Evolutionary conservation across 1,140 invertebrate species (phyloP), one percentile per base, ranked within the genome.

Genomic region (Eubasilissa regina): DNA sequence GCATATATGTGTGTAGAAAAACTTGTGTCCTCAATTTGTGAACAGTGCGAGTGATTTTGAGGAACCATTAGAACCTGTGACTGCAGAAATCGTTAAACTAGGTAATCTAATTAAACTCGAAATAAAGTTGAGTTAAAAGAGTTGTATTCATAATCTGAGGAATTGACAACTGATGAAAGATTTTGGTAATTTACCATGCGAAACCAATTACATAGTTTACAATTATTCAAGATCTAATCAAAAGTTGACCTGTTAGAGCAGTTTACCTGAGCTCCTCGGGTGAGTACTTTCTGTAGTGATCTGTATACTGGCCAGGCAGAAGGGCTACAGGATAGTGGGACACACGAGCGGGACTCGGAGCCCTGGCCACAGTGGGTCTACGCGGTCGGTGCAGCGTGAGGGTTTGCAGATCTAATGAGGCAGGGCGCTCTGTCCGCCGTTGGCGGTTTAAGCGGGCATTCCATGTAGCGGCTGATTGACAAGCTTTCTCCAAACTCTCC

Each of bases 261-360:
- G 3, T 35, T 1, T 64, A 96, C 93, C 91, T 90, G 79, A 93
- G 87, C 83, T 93, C 91, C 0, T 91, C 88, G 15, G 92, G 88
- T 25, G 90, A 90, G 77, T 93, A 92, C 64, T 89, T 84, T 19
- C 93, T 91, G 87, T 95, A 98, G 87, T 92, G 92, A 87, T 98
- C 96, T 79, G 95, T 94, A 88, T 94, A 99, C 88, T 99, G 98
- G 75, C 97, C 97, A 19, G 97, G 96, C 81, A 99, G 93, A 62
- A 99, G 88, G 45, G 97, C 92, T 35, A 98, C 92, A 17, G 98
- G 97, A 90, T 98, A 99, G 87, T 94, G 89, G 75, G 80, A 82
- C 66, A 72, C 92, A 92, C 85, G 94, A 91, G 79, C 94, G 84
- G 89, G 95, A 91, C 85, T 93, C 91, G 83, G 84, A 35, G 60